These are phyloP conservation scores for Brachypodius melanocephalos DNA, from an alignment of 2,113 vertebrate species.

Conservation along the genomic window DNA sequence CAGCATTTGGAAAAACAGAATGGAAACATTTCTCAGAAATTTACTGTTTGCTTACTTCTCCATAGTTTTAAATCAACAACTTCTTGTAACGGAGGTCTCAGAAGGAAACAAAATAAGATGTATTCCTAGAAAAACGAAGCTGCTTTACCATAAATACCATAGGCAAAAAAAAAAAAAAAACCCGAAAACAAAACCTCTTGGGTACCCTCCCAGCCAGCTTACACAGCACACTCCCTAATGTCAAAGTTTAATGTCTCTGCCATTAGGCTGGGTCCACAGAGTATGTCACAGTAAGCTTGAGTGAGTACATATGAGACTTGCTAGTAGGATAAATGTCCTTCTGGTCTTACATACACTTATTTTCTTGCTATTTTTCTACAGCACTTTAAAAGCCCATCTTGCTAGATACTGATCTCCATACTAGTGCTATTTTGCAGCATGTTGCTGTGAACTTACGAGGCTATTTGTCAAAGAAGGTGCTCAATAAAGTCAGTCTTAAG, in stretches of 20 bases:
- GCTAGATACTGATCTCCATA: neutral
- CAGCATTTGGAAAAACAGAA: neutral
- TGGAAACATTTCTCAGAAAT: neutral
- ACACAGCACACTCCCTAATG: neutral
- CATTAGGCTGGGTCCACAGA: neutral
- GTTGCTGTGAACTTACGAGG: neutral
- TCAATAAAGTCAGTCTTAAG: neutral
- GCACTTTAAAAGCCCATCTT: neutral
- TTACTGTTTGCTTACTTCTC: neutral
- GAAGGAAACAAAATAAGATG: neutral
- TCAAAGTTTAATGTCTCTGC: slow-evolving; percentile 6
- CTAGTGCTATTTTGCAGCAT: neutral
- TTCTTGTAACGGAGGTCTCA: neutral
- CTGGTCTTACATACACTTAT: neutral
- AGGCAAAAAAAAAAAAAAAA: neutral
- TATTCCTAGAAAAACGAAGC: slow-evolving; percentile 1
- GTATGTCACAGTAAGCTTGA: neutral
- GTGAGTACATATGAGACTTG: neutral
- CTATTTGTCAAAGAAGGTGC: neutral
- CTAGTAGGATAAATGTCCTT: neutral
- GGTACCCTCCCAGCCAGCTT: neutral
- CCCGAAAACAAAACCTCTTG: neutral
- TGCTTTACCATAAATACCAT: neutral
- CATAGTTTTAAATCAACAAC: neutral
- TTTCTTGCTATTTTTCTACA: neutral